Percentiles rank a stretch among this genome's conserved stretches.
phyloP scores from a whole-genome alignment of 2,888 invertebrate genomes.

The Laothoe populi region DNA sequence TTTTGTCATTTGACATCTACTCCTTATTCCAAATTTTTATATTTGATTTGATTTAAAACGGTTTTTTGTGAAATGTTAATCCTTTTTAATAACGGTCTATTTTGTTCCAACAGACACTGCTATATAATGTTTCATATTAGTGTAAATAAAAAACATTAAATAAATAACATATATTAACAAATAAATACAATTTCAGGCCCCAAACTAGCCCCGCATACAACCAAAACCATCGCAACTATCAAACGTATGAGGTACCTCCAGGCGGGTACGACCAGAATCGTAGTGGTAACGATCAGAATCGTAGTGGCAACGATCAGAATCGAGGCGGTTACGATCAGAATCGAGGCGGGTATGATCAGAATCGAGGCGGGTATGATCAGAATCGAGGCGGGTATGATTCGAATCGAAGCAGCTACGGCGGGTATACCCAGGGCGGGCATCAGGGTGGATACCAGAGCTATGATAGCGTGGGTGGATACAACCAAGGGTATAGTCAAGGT shows the following conservation, averaged over 20 bases:
- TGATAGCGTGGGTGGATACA: slow-evolving; percentile 45
- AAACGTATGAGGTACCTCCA: slow-evolving; percentile 68
- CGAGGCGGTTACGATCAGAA: slow-evolving; percentile 38
- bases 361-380: slow-evolving; percentile 41
- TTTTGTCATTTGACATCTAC: too few species aligned
- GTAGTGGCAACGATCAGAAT: slow-evolving; percentile 41
- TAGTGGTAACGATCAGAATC: slow-evolving; percentile 38
- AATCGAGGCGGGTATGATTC: slow-evolving; percentile 45
- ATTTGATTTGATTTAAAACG: too few species aligned
- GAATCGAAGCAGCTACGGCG: slow-evolving; percentile 37
- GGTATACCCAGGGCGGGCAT: slow-evolving; percentile 29
- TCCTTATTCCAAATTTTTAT: too few species aligned
- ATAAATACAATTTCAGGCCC: slow-evolving; percentile 48
- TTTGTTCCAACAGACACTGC: too few species aligned
- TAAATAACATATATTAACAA: not conserved
- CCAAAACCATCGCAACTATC: slow-evolving; percentile 57
- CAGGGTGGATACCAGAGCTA: slow-evolving; percentile 33
- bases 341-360: slow-evolving; percentile 60
- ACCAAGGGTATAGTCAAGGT: slow-evolving; percentile 32
- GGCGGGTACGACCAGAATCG: slow-evolving; percentile 46
- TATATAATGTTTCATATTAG: too few species aligned
- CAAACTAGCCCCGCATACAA: slow-evolving; percentile 58
- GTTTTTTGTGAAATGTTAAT: too few species aligned
- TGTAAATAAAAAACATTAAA: too few species aligned
- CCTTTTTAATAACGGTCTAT: too few species aligned